These are phyloP conservation scores for Lasioglossum pauxillum DNA, from an alignment of 2,888 invertebrate genomes.

Conservation along the genomic window DNA sequence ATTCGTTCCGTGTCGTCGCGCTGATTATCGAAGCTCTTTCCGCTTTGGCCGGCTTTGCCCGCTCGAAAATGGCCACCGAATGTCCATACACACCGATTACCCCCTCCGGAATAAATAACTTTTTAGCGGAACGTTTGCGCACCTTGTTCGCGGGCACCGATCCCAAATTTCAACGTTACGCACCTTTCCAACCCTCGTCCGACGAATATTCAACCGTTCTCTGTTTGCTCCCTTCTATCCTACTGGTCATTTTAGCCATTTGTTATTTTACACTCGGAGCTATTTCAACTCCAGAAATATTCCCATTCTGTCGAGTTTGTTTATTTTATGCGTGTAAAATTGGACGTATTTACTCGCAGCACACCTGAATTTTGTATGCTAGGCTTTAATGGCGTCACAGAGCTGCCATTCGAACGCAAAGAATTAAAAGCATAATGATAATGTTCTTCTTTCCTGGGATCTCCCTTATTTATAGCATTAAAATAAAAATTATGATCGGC, in stretches of 20 bases:
- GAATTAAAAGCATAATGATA: too few species aligned
- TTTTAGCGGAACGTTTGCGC: neutral
- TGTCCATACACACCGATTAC: neutral
- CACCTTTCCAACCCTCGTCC: neutral
- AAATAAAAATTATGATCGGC: too few species aligned
- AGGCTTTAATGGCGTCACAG: too few species aligned
- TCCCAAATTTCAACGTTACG: neutral
- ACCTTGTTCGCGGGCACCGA: neutral
- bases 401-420: too few species aligned
- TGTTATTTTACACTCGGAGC: neutral
- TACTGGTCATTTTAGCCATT: neutral
- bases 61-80: neutral
- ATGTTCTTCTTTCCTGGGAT: too few species aligned
- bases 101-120: neutral
- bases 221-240: neutral
- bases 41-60: neutral
- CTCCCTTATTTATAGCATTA: too few species aligned
- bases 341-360: too few species aligned
- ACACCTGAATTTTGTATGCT: too few species aligned
- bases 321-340: too few species aligned
- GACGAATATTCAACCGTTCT: neutral
- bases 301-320: too few species aligned
- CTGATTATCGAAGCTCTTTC: constrained; percentile 17
- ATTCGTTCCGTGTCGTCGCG: constrained; percentile 25
- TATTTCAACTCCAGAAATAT: neutral